Evolutionary conservation across 1,140 invertebrate species (phyloP), one percentile per base, ranked within the genome.

Genomic region (Lepidurus arcticus): DNA sequence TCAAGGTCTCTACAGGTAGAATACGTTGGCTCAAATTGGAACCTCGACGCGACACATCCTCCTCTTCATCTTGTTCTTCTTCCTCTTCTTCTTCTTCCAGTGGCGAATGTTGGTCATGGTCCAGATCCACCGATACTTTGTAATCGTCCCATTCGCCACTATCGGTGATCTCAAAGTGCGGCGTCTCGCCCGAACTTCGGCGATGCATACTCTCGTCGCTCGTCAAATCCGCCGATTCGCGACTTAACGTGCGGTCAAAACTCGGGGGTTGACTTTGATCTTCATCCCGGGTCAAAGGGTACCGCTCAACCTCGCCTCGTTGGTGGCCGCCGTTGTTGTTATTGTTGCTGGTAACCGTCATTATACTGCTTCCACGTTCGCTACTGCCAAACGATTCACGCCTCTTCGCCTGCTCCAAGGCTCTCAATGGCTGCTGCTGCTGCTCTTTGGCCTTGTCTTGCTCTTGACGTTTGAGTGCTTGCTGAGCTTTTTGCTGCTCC

Each of bases 1-100:
- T 16, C 43, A 77, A n/a, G 13, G n/a, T 53, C 7, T 42, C 53
- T 73, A 21, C 26, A 74, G 73, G 74, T 47, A 79, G 11, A 78
- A 73, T 24, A 75, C 77, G 11, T 78, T 78, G 16, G 53, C 53
- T 65, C 53, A 65, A 65, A 0, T 65, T 65, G 53, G 53, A 65
- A 21, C 53, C 53, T 16, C 53, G 53, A 21, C 1, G 53, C 16
- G 53, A 65, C 53, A 65, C 21, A 34, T 82, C 79, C 73, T 80
- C 79, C 11, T 79, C 78, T 42, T 73, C 80, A 24, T 73, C 78
- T 24, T n/a, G 44, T 43, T 78, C 78, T 44, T 82, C 79, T 76
- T 80, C 79, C 11, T 79, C 78, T 21, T 73, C 80, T 43, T 73
- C 78, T 16, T 43, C 65, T 26, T 78, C 78, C 24, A 44, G 42